Percentiles rank a stretch among this genome's conserved stretches.
These are phyloP conservation scores for Drosophila siamana DNA, from an alignment of 2,888 invertebrate genomes.

Conservation along the genomic window DNA sequence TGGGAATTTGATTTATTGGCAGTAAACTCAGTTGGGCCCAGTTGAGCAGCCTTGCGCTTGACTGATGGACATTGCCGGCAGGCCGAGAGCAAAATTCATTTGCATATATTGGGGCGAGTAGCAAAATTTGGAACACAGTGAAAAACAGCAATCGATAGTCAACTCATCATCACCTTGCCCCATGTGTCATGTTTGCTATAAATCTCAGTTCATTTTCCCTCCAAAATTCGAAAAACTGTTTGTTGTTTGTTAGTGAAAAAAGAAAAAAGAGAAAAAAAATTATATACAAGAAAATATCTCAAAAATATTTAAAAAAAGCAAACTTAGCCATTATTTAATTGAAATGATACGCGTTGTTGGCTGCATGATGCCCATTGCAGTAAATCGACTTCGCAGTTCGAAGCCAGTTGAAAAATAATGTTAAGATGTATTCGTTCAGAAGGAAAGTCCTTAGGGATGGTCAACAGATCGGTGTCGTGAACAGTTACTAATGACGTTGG, in stretches of 20 bases:
- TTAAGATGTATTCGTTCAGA: not conserved
- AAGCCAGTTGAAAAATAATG: not conserved
- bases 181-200: not conserved
- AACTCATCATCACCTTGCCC: constrained; percentile 1
- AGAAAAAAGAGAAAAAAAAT: not conserved
- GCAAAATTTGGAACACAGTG: not conserved
- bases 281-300: not conserved
- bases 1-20: constrained; percentile 75
- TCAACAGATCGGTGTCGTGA: not conserved
- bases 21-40: constrained; percentile 56
- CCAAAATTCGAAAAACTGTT: constrained; percentile 5
- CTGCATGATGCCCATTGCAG: constrained; percentile 20
- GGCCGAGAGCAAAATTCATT: constrained; percentile 17
- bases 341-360: constrained; percentile 21
- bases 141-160: not conserved
- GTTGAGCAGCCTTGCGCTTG: constrained; percentile 20
- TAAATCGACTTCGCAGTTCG: constrained; percentile 26
- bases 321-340: not conserved
- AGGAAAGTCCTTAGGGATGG: not conserved
- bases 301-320: constrained; percentile 11
- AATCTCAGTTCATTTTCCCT: not conserved
- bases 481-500: not conserved
- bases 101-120: constrained; percentile 29
- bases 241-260: not conserved
- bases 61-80: constrained; percentile 43